Conservation (phyloP, 1,140 invertebrate genomes). For the Drosophila cardini region DNA sequence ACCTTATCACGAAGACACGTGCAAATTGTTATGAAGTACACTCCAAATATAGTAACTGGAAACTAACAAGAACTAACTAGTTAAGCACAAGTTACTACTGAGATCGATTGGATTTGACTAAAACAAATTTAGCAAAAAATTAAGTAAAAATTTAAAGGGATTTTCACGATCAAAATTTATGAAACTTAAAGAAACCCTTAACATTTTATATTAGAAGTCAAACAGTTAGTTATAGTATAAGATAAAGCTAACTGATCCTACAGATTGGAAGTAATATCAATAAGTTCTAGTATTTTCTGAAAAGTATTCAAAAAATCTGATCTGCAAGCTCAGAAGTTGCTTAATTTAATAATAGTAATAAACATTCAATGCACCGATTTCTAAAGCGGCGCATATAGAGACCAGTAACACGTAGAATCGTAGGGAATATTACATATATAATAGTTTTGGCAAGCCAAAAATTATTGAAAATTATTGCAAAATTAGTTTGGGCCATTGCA, state of each 20-base stretch:
- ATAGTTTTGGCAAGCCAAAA: conserved; percentile 36
- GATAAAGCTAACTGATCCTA: too few relatives aligned
- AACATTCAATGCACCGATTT: neutral
- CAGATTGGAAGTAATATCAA: too few relatives aligned
- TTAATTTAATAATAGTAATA: too few relatives aligned
- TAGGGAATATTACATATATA: neutral
- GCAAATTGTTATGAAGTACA: neutral
- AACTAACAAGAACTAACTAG: neutral
- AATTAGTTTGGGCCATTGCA: conserved; percentile 55
- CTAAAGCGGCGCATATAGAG: neutral
- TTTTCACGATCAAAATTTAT: too few relatives aligned
- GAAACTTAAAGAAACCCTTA: neutral
- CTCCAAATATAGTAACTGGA: conserved; percentile 1
- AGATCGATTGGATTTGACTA: neutral
- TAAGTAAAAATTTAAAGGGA: neutral
- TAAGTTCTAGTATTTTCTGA: too few relatives aligned
- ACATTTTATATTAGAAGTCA: too few relatives aligned
- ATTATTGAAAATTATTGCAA: conserved; percentile 62
- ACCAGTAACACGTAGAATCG: neutral
- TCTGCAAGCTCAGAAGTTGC: too few relatives aligned
- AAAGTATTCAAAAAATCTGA: too few relatives aligned
- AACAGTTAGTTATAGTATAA: too few relatives aligned
- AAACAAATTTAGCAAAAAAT: neutral
- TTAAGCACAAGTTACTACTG: neutral
- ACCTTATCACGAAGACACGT: conserved; percentile 10